A percentile compares a stretch with the other conserved stretches of the same genome.
phyloP scores from a whole-genome alignment of 2,888 invertebrate species.

The Pachymerium ferrugineum region DNA sequence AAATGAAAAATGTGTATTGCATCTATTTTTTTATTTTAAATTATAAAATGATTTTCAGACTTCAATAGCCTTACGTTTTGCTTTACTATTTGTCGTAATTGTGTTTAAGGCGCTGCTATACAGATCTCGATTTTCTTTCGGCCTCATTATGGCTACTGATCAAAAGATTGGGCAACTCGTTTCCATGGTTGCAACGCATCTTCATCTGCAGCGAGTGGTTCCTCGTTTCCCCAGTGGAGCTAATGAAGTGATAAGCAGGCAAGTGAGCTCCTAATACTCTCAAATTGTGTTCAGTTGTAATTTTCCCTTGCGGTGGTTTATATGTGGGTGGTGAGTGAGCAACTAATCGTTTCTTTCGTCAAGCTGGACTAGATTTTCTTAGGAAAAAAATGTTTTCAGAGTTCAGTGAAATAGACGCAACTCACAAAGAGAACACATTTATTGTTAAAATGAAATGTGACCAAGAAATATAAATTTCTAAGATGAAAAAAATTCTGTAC shows the following conservation, averaged over 20 bases:
- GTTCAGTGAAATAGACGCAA: too few species aligned
- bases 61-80: too few species aligned
- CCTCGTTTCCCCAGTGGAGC: conserved; percentile 19
- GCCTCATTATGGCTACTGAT: conserved; percentile 21
- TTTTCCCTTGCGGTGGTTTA: conserved; percentile 25
- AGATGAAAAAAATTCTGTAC: too few species aligned
- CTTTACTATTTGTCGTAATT: neutral
- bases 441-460: too few species aligned
- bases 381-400: too few species aligned
- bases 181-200: conserved; percentile 14
- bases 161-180: conserved; percentile 20
- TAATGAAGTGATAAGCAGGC: conserved; percentile 27
- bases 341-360: conserved; percentile 13
- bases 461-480: too few species aligned
- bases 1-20: neutral
- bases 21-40: neutral
- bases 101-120: neutral
- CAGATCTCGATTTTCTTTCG: neutral
- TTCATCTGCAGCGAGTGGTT: conserved; percentile 6
- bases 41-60: neutral
- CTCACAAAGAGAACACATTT: too few species aligned
- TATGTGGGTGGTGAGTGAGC: conserved; percentile 11
- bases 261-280: conserved; percentile 25
- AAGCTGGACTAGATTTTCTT: conserved; percentile 4
- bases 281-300: conserved; percentile 27